These are phyloP conservation scores for Liasis olivaceus DNA, from an alignment of 2,797 vertebrate species.

Conservation along the genomic window DNA sequence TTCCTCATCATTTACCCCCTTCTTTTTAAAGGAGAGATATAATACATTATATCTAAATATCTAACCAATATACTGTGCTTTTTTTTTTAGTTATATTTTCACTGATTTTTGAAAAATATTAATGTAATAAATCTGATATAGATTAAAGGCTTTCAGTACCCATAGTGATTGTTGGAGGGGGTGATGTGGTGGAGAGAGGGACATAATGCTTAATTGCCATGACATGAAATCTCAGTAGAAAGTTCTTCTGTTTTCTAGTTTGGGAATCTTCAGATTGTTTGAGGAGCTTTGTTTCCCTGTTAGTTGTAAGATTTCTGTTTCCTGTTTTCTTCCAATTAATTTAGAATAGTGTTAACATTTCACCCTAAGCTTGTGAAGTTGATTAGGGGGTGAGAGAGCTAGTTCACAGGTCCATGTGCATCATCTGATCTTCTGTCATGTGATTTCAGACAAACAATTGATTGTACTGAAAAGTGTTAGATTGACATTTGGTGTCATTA, in stretches of 20 bases:
- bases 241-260: constrained; percentile 20
- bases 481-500: no score
- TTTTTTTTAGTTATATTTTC: constrained; percentile 50
- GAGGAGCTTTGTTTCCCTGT: neutral
- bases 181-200: constrained; percentile 12
- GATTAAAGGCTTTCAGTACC: constrained; percentile 46
- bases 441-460: neutral
- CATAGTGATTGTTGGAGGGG: neutral
- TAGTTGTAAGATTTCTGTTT: neutral
- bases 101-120: constrained; percentile 43
- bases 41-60: constrained; percentile 27
- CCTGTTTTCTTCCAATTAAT: neutral
- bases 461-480: neutral
- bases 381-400: neutral
- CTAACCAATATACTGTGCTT: constrained; percentile 41
- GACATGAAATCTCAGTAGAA: constrained; percentile 34
- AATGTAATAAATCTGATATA: constrained; percentile 52
- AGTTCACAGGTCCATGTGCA: neutral
- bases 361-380: neutral
- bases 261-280: constrained; percentile 10
- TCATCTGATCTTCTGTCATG: neutral
- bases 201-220: constrained; percentile 49
- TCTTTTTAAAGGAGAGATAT: neutral
- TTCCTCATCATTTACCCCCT: neutral
- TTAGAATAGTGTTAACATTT: neutral